Base-by-base conservation (phyloP, 2,797 vertebrate species). In the Oryzias dopingdopingensis region DNA sequence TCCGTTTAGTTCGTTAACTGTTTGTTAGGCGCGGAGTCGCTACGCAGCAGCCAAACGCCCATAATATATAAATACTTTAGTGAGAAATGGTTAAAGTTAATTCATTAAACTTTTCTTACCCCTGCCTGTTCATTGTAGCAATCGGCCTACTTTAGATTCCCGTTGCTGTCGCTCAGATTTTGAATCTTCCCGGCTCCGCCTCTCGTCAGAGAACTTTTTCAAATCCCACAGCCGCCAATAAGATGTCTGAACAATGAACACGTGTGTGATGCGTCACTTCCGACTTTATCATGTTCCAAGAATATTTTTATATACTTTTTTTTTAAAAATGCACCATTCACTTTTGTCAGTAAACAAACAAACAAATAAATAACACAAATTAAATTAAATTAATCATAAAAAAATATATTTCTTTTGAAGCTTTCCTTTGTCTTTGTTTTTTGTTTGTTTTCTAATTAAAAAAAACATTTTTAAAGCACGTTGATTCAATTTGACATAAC, bases 141-240 rank as follows among this genome's bases (percentile, higher is more conserved):
- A 5, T 18, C 5, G 14, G 18, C 42, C 6, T 62, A 13, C 47
- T 59, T 41, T 22, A 12, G 14, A 41, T 79, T 41, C 37, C 52
- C 40, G 49, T 40, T 47, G 53, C 46, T 26, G 17, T 49, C 56
- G 4, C 50, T 71, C 22, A 58, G 62, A 44, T 81, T 87, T 90
- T 83, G 62, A 88, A 91, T 74, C 75, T 87, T 92, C 91, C 88
- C 10, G 32, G 10, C 88, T 89, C 91, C 84, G 71, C 74, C 67
- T 77, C 49, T 26, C 62, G 65, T 57, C 57, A 53, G 52, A 56
- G 5, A 37, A 61, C 50, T 82, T 90, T 93, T 82, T 82, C 84
- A 87, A 81, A 62, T 20, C 13, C 41, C 0, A 4, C 14, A 42
- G 18, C 42, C 81, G 42, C 86, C 77, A 89, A 88, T 87, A 0